Percentiles rank a stretch among this genome's conserved stretches.
Evolutionary conservation across 2,113 vertebrate genomes (phyloP).

Genomic region (Atlantisia rogersi): DNA sequence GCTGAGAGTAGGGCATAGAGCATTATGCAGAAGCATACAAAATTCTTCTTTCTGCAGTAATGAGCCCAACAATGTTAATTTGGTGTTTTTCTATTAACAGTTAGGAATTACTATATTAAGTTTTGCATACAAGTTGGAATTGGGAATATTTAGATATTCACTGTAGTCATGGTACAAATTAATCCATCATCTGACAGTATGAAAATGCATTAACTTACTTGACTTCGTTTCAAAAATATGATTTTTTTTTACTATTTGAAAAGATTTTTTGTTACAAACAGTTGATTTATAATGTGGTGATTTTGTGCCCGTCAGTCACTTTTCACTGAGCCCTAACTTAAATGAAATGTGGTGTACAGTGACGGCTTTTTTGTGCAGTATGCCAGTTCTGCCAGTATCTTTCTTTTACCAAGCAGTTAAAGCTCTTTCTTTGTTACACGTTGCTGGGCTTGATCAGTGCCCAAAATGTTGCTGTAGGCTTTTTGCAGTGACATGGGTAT

Average conservation of each 20-base stretch:
- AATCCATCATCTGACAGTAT: neutral
- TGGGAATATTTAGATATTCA: neutral
- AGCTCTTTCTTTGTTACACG: neutral
- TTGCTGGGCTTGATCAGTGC: neutral
- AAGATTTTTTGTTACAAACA: neutral
- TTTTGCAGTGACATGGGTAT: neutral
- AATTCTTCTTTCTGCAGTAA: neutral
- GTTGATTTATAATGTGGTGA: neutral
- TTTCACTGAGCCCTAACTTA: neutral
- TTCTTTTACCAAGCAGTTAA: neutral
- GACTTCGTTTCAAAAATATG: neutral
- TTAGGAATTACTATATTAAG: neutral
- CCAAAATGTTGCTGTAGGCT: neutral
- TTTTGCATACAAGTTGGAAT: neutral
- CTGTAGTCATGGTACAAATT: neutral
- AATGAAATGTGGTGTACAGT: accelerated
- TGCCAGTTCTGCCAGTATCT: neutral
- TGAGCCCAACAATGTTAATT: neutral
- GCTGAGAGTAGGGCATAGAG: neutral
- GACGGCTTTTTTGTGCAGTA: neutral
- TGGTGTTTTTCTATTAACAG: neutral
- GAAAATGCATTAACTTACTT: neutral
- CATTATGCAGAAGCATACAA: neutral
- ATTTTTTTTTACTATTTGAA: neutral
- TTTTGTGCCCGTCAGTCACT: neutral